Base-by-base conservation (phyloP, 2,797 vertebrate genomes). In the Falco biarmicus region DNA sequence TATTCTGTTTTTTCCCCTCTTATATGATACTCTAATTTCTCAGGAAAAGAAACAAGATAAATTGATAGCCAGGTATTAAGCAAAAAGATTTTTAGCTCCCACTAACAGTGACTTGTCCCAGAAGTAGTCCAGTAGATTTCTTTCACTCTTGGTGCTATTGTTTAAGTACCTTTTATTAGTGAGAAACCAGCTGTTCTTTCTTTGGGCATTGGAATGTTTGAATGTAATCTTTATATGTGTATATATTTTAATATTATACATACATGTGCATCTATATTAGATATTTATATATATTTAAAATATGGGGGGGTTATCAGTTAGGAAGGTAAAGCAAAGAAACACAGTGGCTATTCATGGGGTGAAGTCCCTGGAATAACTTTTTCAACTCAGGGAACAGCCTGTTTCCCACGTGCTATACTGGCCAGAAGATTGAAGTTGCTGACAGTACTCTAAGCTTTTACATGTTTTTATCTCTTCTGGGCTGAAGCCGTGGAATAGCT, bases 261-360 rank as follows among this genome's bases (percentile, higher is more conserved):
- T 9, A 28, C 9, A 32, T 39, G 6, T 29, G 1, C 3, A 17
- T 28, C 29, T n/a, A 10, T 8, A 5, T 47, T n/a, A 7, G 16
- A 5, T 34, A 54, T 18, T 26, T 37, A 4, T 10, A 1, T 41
- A 3, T 60, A 37, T 73, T 61, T 80, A 28, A 73, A 56, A 50
- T 32, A 19, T 0, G 2, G 8, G 7, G 6, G 13, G 70, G 69
- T 53, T 54, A 14, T 69, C 6, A 45, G 15, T 56, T 15, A 26
- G 18, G 28, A 37, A 59, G 13, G 4, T 83, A 50, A 73, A 69
- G 8, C 18, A 43, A 70, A 56, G 26, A 54, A 47, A 41, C 21
- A 10, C 5, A 53, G 48, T 77, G 29, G 13, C 15, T 83, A 17
- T 61, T 74, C 2, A 2, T 74, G 45, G 17, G 24, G 28, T 63